A percentile compares a stretch with the other conserved stretches of the same genome.
These are phyloP conservation scores for Capromys pilorides DNA, from an alignment of 2,797 vertebrate genomes.

Conservation along the genomic window DNA sequence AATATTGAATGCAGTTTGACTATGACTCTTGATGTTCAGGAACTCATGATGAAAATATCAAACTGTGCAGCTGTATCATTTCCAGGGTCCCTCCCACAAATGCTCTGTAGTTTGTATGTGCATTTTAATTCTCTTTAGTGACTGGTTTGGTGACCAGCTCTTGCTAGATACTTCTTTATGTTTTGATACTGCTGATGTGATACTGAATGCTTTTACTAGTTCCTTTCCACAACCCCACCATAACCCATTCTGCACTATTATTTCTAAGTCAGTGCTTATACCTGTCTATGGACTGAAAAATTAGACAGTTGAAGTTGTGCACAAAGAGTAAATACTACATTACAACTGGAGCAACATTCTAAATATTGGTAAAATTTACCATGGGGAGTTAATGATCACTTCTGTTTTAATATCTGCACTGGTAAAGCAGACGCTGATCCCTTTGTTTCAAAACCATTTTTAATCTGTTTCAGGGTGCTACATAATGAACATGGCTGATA, in stretches of 20 bases:
- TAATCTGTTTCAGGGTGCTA: neutral
- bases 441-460: conserved; percentile 50
- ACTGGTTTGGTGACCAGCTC: neutral
- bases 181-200: neutral
- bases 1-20: neutral
- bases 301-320: neutral
- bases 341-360: neutral
- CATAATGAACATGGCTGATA: neutral
- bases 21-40: neutral
- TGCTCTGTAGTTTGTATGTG: neutral
- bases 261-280: neutral
- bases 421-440: neutral
- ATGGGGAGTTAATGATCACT: neutral
- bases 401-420: conserved; percentile 26
- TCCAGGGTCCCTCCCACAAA: neutral
- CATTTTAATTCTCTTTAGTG: neutral
- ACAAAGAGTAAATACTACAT: neutral
- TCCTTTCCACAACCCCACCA: neutral
- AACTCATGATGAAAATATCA: neutral
- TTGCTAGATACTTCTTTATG: neutral
- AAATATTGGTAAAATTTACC: neutral
- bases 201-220: neutral
- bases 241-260: neutral
- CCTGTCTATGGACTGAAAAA: neutral
- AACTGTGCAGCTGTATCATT: neutral